phyloP scores from a whole-genome alignment of 1,140 invertebrate genomes.

The Drosophila teissieri region DNA sequence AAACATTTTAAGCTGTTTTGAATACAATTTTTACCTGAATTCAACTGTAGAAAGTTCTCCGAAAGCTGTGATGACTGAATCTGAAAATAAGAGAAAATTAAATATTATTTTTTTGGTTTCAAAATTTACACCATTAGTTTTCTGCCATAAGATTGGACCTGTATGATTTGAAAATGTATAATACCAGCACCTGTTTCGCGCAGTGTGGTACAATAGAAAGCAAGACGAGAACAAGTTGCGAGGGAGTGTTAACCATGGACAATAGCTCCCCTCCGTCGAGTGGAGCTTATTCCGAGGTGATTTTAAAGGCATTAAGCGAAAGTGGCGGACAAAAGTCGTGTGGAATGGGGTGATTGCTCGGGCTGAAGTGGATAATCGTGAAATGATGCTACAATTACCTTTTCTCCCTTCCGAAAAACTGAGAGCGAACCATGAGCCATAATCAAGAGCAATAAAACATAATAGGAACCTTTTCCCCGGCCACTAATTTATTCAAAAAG shows the following conservation, averaged over 20 bases:
- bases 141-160: neutral
- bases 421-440: neutral
- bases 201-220: constrained; percentile 5
- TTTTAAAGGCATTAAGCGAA: constrained; percentile 42
- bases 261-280: neutral
- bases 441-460: constrained; percentile 36
- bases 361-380: constrained; percentile 37
- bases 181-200: neutral
- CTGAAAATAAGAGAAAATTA: neutral
- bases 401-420: neutral
- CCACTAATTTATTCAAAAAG: neutral
- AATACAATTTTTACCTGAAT: neutral
- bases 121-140: neutral
- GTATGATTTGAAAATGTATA: neutral
- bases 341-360: constrained; percentile 4
- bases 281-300: constrained; percentile 29
- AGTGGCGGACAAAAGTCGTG: constrained; percentile 1
- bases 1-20: no score
- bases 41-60: no score
- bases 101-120: no score
- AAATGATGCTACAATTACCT: constrained; percentile 49
- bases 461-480: constrained; percentile 28
- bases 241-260: constrained; percentile 16
- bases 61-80: neutral
- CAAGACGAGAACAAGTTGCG: neutral